Conservation (phyloP, 2,888 invertebrate species). For the Drosophila austrosaltans region DNA sequence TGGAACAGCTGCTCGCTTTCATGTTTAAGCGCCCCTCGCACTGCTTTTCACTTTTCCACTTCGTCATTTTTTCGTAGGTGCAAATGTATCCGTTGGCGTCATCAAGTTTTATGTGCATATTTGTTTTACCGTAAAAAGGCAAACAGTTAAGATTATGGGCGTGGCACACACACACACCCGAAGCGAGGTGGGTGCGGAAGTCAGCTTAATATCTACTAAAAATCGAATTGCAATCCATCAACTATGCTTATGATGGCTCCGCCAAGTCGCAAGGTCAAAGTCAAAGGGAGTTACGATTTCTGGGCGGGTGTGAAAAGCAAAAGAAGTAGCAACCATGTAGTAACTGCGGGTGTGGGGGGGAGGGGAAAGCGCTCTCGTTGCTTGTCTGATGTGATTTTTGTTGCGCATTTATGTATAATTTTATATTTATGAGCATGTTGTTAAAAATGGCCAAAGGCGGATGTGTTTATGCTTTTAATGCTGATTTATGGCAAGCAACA, state of each 20-base stretch:
- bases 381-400: conserved; percentile 69
- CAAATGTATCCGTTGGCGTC: conserved; percentile 55
- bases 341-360: no score
- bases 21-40: conserved; percentile 32
- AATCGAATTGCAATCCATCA: conserved; percentile 75
- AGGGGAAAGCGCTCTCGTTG: background rate
- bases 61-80: conserved; percentile 35
- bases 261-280: conserved; percentile 46
- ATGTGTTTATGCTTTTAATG: conserved; percentile 70
- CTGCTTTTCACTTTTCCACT: background rate
- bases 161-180: conserved; percentile 39
- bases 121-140: conserved; percentile 59
- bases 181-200: conserved; percentile 6
- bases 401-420: conserved; percentile 74
- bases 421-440: conserved; percentile 72
- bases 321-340: no score
- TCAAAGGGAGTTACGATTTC: conserved; percentile 4
- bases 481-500: conserved; percentile 60
- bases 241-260: conserved; percentile 61
- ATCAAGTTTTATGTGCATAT: conserved; percentile 69
- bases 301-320: background rate
- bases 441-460: conserved; percentile 59
- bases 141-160: conserved; percentile 27
- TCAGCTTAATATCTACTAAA: conserved; percentile 75
- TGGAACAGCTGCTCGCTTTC: conserved; percentile 41